Evolutionary conservation across 92 coral and sea anemone species (phyloP), one percentile per base, ranked within the genome.

Genomic region (Phymanthus crucifer): DNA sequence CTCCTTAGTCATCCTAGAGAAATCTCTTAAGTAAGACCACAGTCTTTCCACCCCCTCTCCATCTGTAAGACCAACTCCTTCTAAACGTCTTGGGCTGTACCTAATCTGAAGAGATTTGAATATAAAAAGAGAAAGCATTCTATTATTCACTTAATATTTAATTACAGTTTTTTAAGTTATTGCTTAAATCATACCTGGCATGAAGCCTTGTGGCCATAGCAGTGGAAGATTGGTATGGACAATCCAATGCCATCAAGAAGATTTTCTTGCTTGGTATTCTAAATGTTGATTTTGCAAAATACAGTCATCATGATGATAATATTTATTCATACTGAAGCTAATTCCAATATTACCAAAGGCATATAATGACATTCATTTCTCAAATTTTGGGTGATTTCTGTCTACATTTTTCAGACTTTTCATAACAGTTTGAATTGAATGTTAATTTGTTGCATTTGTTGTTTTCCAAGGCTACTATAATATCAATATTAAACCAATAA

Each of bases 21-120:
- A 87, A 16, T 73, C 81, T 36, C 94, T 73, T 0, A 90, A 65
- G 45, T 65, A 90, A 0, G 93, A 56, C 93, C 93, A 90, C 21
- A 90, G 73, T 37, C 90, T 57, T 43, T 90, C 93, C 1, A 67
- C 76, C 23, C 89, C 89, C 69, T 90, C 72, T 0, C 72, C 72
- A n/a, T 52, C 61, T 4, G 61, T 52, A 3, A 52, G 61, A 2
- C 61, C 61, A 18, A 52, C 26, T 52, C 61, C 61, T 52, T 18
- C 61, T 18, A 18, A 4, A 18, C 61, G 61, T 52, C 61, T 52
- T 8, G 61, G 58, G 58, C 9, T 50, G 58, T 50, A 50, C 24
- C 21, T 19, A 18, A 52, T 18, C 61, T 52, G 16, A 45, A 52
- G 7, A 52, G 12, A 8, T 52, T 52, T 48, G 9, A 52, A 45